Conservation (phyloP, 2,888 invertebrate genomes). For the Melinaea marsaeus region DNA sequence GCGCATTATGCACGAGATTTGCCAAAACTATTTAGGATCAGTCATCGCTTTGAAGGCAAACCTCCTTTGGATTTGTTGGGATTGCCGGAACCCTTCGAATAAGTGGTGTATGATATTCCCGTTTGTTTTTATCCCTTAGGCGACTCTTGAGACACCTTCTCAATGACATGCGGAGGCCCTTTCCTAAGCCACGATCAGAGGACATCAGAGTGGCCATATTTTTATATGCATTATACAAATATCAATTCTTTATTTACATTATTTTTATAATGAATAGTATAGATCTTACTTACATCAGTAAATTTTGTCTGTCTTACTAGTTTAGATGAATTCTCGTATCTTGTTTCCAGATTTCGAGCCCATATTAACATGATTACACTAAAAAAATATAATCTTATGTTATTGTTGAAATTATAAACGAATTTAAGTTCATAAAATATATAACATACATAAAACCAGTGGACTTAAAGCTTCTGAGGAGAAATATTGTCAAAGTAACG, state of each 20-base stretch:
- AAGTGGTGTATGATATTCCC: no score
- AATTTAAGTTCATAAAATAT: background rate
- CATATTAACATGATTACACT: slow-evolving; percentile 52
- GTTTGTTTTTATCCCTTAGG: no score
- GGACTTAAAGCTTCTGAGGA: slow-evolving; percentile 62
- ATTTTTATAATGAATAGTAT: background rate
- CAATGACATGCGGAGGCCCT: no score
- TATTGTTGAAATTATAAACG: background rate
- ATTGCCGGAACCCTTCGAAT: no score
- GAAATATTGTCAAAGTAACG: slow-evolving; percentile 48
- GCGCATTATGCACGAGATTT: no score
- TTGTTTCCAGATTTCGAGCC: slow-evolving; percentile 46
- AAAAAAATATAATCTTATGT: slow-evolving; percentile 21
- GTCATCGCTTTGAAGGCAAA: no score
- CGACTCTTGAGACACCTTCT: no score
- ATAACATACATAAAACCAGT: slow-evolving; percentile 57
- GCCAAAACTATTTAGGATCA: no score
- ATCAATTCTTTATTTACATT: background rate
- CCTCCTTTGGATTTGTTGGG: no score
- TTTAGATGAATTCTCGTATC: slow-evolving; percentile 36
- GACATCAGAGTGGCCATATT: background rate
- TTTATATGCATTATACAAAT: background rate
- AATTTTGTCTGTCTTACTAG: slow-evolving; percentile 36
- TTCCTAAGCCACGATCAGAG: no score
- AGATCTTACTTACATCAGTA: slow-evolving; percentile 34